Evolutionary conservation across 2,797 vertebrate genomes (phyloP), one percentile per base, ranked within the genome.

Genomic region (Syngnathus acus): DNA sequence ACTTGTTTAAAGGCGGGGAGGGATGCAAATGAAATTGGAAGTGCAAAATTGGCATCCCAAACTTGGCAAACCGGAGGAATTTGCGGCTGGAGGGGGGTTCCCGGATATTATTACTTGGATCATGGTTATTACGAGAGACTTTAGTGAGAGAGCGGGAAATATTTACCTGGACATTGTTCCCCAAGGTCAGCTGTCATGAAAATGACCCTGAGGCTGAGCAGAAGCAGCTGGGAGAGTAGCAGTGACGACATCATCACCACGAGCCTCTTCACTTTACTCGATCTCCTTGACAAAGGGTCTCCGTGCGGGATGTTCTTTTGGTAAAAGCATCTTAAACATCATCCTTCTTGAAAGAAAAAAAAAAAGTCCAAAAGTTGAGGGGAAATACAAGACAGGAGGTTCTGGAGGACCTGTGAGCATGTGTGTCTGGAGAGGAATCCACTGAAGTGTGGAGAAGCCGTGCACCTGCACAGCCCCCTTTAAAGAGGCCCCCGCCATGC

Each of bases 81-180:
- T 87, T 45, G 81, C 65, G 74, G 82, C 89, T 84, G 42, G 53
- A 88, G 86, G 89, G 84, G 40, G 67, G 73, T 86, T 88, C 78
- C 74, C 75, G 74, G 77, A 70, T 69, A 75, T 75, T 17, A 61
- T 40, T 79, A 78, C 71, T 73, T 39, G 38, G 77, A 81, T 77
- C 80, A 86, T 77, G 68, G 23, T 55, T 57, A 84, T 85, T 79
- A 81, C 69, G 70, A 63, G 72, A 32, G 58, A 64, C 42, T 55
- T 65, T 19, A 39, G 38, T 42, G 57, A 58, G 16, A 32, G 11
- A 7, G 5, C 6, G 16, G 19, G 10, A 64, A 64, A 45, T 37
- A 76, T 4, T 9, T 61, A 92, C 90, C 90, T 88, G 83, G 78
- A 66, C 90, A 90, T 55, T 83, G 80, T 80, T 74, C 89, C 88